These are phyloP conservation scores for Zygaena filipendulae DNA, from an alignment of 2,888 invertebrate species.

Conservation along the genomic window DNA sequence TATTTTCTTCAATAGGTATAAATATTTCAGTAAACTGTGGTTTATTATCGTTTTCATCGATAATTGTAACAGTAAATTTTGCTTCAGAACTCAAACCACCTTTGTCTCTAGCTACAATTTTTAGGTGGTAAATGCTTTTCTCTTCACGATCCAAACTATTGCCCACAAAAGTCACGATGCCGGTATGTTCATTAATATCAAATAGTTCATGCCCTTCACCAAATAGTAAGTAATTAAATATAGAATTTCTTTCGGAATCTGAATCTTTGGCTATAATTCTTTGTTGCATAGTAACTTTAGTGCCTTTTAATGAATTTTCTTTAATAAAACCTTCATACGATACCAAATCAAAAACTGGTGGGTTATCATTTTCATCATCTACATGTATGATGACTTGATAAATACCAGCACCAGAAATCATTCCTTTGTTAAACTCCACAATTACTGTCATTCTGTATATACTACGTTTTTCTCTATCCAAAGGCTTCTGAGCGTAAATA, in stretches of 20 bases:
- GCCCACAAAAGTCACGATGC: conserved; percentile 70
- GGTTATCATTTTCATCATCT: conserved; percentile 89
- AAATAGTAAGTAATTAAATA: conserved; percentile 74
- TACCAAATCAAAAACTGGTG: conserved; percentile 79
- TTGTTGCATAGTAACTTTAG: conserved; percentile 75
- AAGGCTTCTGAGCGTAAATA: conserved; percentile 78
- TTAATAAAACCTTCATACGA: conserved; percentile 80
- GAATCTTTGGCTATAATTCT: conserved; percentile 78
- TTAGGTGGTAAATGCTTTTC: conserved; percentile 73
- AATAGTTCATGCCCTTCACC: conserved; percentile 84
- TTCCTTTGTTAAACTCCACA: conserved; percentile 78
- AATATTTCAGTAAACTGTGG: conserved; percentile 78
- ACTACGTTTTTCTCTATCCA: conserved; percentile 81
- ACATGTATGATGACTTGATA: conserved; percentile 84
- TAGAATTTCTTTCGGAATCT: conserved; percentile 75
- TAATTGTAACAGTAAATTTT: conserved; percentile 74
- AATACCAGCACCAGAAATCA: conserved; percentile 76
- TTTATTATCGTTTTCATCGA: conserved; percentile 85
- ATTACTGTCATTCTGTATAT: conserved; percentile 82
- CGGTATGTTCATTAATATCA: conserved; percentile 71
- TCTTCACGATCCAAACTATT: conserved; percentile 79
- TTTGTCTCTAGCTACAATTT: conserved; percentile 79
- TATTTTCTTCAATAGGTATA: conserved; percentile 74
- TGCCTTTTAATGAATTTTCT: conserved; percentile 80
- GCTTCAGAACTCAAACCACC: conserved; percentile 82